phyloP scores from a whole-genome alignment of 1,140 invertebrate species.

The Hyles vespertilio region DNA sequence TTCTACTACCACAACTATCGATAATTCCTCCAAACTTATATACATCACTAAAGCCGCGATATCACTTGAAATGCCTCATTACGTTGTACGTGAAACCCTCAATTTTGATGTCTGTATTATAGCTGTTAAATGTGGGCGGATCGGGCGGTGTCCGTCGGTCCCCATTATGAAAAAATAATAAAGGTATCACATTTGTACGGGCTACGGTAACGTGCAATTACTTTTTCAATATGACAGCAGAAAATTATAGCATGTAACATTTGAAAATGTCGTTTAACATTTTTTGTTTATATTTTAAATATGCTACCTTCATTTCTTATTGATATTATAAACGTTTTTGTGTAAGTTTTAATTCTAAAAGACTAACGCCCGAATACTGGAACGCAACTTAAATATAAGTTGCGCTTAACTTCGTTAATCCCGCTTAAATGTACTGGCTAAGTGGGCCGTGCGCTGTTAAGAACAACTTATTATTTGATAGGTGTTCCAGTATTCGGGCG shows the following conservation, averaged over 20 bases:
- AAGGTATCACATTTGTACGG: slow-evolving; percentile 37
- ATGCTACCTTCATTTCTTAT: neutral
- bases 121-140: slow-evolving; percentile 51
- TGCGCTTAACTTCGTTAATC: too few relatives aligned
- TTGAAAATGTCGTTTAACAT: slow-evolving; percentile 6
- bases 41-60: slow-evolving; percentile 11
- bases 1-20: neutral
- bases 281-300: slow-evolving; percentile 7
- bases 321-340: too few relatives aligned
- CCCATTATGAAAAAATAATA: slow-evolving; percentile 53
- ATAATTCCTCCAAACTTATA: neutral
- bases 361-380: too few relatives aligned
- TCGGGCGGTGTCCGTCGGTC: slow-evolving; percentile 20
- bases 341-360: too few relatives aligned
- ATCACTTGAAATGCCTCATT: slow-evolving; percentile 21
- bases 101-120: slow-evolving; percentile 62
- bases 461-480: too few relatives aligned
- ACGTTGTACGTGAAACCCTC: slow-evolving; percentile 36
- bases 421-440: too few relatives aligned
- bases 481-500: too few relatives aligned
- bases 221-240: slow-evolving; percentile 19
- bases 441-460: too few relatives aligned
- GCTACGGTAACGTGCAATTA: slow-evolving; percentile 22
- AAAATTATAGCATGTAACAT: slow-evolving; percentile 14
- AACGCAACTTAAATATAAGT: too few relatives aligned